These are phyloP conservation scores for Scleropages formosus DNA, from an alignment of 2,797 vertebrate species.

Conservation along the genomic window DNA sequence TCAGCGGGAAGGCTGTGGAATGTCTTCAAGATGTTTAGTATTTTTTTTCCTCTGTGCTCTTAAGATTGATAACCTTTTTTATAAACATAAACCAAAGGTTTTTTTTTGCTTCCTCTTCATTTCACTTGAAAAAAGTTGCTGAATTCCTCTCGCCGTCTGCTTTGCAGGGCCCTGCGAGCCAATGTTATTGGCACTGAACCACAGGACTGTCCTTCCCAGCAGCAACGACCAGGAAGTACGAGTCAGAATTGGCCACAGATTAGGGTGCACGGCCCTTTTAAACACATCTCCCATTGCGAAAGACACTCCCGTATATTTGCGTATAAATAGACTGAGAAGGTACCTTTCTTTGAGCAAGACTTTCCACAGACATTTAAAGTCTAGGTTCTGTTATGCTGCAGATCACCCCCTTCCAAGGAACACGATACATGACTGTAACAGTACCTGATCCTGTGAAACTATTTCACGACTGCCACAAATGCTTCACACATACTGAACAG, in stretches of 20 bases:
- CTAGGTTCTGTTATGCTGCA: background rate
- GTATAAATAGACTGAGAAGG: background rate
- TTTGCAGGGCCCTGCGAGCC: constrained; percentile 14
- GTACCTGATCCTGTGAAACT: constrained; percentile 19
- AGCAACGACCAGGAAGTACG: constrained; percentile 29
- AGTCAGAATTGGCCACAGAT: constrained; percentile 1
- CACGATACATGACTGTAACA: constrained; percentile 26
- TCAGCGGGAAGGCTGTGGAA: background rate
- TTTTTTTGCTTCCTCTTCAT: background rate
- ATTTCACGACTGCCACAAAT: constrained; percentile 20
- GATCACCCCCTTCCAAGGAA: constrained; percentile 20
- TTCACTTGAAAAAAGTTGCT: background rate
- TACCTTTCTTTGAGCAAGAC: background rate
- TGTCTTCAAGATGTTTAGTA: background rate
- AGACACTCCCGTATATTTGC: background rate
- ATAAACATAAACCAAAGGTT: background rate
- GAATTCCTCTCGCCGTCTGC: background rate
- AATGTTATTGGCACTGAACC: constrained; percentile 23
- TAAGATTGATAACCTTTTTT: background rate
- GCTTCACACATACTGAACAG: constrained; percentile 27
- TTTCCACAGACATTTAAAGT: background rate
- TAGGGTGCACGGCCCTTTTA: background rate
- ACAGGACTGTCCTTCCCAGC: constrained; percentile 11
- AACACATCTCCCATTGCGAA: constrained; percentile 14
- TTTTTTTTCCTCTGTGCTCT: background rate